These are phyloP conservation scores for Hypocryptadius cinnamomeus DNA, from an alignment of 2,113 vertebrate species.

Conservation along the genomic window DNA sequence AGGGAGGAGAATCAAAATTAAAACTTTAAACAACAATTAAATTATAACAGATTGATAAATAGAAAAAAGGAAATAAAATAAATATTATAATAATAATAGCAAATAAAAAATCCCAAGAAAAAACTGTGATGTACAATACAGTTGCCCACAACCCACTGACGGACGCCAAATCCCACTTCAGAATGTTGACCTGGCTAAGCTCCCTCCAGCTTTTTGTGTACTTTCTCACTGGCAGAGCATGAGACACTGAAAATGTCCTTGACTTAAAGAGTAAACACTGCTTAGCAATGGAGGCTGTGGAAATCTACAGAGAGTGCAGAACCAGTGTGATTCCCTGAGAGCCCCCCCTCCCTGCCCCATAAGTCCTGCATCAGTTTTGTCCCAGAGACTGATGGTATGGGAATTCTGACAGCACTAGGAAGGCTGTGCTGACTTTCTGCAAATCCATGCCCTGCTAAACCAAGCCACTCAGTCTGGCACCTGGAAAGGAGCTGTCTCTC, in stretches of 20 bases:
- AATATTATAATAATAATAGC: not conserved
- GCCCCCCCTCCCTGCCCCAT: accelerated
- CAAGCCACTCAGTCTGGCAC: not conserved
- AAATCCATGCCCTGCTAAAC: not conserved
- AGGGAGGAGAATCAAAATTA: not conserved
- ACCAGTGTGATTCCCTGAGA: not conserved
- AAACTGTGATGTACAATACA: not conserved
- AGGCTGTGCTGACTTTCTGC: not conserved
- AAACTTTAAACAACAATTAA: not conserved
- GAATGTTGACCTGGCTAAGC: not conserved
- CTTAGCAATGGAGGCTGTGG: not conserved
- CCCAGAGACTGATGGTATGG: not conserved
- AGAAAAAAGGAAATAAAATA: not conserved
- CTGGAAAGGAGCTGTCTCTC: not conserved
- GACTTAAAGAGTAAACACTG: not conserved
- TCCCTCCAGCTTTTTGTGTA: not conserved
- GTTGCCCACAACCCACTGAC: not conserved
- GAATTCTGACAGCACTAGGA: not conserved
- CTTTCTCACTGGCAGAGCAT: not conserved
- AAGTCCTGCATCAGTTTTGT: not conserved
- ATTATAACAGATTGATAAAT: not conserved
- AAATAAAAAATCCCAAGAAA: not conserved
- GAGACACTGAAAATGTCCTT: not conserved
- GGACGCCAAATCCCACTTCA: not conserved
- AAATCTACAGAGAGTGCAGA: not conserved